Conservation (phyloP, 2,888 invertebrate genomes). For the Oxycera nigricornis region DNA sequence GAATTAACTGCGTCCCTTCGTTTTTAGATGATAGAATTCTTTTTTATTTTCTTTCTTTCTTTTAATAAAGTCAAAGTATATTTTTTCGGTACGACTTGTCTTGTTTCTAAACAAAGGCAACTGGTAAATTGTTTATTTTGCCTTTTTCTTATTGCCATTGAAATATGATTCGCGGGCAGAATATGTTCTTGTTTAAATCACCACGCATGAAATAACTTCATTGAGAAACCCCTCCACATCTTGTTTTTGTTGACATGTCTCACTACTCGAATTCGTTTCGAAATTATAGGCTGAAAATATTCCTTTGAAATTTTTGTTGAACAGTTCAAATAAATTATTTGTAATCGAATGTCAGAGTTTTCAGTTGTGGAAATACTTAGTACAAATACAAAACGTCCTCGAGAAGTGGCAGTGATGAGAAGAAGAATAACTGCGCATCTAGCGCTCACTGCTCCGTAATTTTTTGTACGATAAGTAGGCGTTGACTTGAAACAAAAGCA, state of each 20-base stretch:
- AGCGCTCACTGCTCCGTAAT: too few species aligned
- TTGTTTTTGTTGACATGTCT: conserved; percentile 11
- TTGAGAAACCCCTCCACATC: neutral
- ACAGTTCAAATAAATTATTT: conserved; percentile 39
- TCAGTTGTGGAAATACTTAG: too few species aligned
- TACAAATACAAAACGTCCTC: too few species aligned
- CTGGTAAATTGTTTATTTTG: conserved; percentile 6
- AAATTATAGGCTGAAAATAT: conserved; percentile 16
- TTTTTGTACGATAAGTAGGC: too few species aligned
- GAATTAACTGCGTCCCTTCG: conserved; percentile 54
- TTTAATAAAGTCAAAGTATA: conserved; percentile 42
- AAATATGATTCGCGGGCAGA: neutral
- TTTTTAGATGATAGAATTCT: conserved; percentile 37
- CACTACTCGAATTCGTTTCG: neutral
- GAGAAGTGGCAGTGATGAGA: too few species aligned
- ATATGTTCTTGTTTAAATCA: neutral
- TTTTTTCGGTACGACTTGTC: conserved; percentile 31
- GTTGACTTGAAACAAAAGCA: neutral
- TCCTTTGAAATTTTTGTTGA: conserved; percentile 27
- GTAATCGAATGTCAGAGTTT: conserved; percentile 17
- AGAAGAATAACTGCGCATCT: too few species aligned
- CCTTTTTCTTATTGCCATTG: neutral
- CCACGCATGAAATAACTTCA: conserved; percentile 1
- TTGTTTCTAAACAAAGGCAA: conserved; percentile 15
- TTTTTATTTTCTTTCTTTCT: conserved; percentile 39